Conservation (phyloP, 2,797 vertebrate species). For the Chloroceryle inda region DNA sequence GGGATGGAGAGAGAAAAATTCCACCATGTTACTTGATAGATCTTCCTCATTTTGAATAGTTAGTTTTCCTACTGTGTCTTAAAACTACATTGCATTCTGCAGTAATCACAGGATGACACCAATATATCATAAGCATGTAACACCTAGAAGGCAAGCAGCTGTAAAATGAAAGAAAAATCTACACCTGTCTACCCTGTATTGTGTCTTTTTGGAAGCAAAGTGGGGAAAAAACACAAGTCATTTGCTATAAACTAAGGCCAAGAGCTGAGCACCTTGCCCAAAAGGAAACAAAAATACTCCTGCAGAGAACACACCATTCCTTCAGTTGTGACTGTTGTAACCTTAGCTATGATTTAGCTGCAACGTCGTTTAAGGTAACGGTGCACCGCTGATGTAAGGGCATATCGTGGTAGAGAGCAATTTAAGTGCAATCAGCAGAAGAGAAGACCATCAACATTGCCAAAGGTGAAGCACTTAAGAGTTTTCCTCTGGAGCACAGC, state of each 20-base stretch:
- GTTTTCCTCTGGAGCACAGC: background rate
- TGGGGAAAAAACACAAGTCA: accelerated
- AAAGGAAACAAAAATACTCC: background rate
- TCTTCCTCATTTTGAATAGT: background rate
- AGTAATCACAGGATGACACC: background rate
- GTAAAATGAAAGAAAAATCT: background rate
- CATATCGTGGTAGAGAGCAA: background rate
- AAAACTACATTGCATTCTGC: background rate
- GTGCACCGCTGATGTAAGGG: background rate
- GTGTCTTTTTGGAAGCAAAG: background rate
- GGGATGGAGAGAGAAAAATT: background rate
- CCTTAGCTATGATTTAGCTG: background rate
- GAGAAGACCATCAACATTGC: background rate
- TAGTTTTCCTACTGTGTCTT: background rate
- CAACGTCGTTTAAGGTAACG: background rate
- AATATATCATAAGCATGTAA: background rate
- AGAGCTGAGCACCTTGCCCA: background rate
- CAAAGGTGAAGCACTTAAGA: background rate
- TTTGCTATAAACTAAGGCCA: background rate
- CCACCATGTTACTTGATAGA: background rate
- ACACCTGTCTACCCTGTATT: background rate
- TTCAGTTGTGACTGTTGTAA: background rate
- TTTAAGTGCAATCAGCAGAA: background rate
- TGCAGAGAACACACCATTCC: background rate
- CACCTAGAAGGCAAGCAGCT: background rate